phyloP scores from a whole-genome alignment of 2,797 vertebrate genomes.

The Macropus fuliginosus region DNA sequence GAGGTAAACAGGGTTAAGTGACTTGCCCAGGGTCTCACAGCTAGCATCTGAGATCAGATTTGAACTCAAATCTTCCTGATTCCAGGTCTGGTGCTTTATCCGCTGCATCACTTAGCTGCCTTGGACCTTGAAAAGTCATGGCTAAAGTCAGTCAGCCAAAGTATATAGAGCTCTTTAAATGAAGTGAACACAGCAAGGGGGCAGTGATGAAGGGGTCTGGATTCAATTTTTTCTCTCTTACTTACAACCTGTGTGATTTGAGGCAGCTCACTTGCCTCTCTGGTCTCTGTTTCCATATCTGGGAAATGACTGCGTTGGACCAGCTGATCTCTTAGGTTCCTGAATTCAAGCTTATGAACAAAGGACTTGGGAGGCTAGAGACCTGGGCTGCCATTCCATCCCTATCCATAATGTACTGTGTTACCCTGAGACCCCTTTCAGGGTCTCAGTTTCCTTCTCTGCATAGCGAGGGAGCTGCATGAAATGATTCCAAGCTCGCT shows the following conservation, averaged over 20 bases:
- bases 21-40: background rate
- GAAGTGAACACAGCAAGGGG: background rate
- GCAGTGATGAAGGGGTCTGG: background rate
- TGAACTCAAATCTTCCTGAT: background rate
- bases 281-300: background rate
- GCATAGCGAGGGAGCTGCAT: background rate
- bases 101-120: background rate
- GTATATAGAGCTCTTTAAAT: slow-evolving; percentile 46
- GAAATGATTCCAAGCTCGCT: background rate
- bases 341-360: background rate
- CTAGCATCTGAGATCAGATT: background rate
- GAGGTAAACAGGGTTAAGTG: background rate
- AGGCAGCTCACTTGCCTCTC: background rate
- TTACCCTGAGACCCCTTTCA: background rate
- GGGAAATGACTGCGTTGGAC: background rate
- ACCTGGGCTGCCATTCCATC: background rate
- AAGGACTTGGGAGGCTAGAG: background rate
- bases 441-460: background rate
- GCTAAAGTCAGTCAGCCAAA: slow-evolving; percentile 30
- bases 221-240: background rate
- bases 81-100: background rate
- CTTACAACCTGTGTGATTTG: background rate
- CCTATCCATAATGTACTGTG: background rate
- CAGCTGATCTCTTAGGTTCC: background rate
- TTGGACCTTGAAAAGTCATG: background rate